Base-by-base conservation (phyloP, 2,888 invertebrate species). In the Cordilura impudica region DNA sequence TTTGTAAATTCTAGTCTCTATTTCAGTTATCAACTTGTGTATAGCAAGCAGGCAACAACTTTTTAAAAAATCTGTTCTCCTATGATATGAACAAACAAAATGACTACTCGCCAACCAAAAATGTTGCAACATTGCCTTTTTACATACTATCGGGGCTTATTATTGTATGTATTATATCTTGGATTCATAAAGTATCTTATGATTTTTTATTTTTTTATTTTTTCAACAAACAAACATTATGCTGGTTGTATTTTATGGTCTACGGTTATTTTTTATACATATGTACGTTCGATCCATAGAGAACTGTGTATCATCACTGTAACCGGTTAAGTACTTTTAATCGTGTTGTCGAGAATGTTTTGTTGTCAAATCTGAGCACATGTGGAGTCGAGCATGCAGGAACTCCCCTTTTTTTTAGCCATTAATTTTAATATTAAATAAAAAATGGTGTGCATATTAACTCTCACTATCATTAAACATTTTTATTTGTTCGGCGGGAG, bases 1-100 rank as follows among this genome's bases (percentile, higher is more conserved):
- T n/a, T 51, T 23, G 23, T 0, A 19, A 12, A 8, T 31, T 21
- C 19, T 35, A 39, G 16, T 39, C 21, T 60, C 21, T 18, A n/a
- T 66, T 43, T 8, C 6, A 35, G 23, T 23, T 23, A 4, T 8
- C 18, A 31, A 39, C 14, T 21, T 16, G 7, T 10, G 35, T 19
- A 12, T n/a, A n/a, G n/a, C n/a, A n/a, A n/a, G n/a, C n/a, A n/a
- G n/a, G 18, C 21, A 31, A 26, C 19, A 56, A 23, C 74, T 53
- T 63, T 29, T 29, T 31, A 16, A 16, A 21, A n/a, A 70, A 77
- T 84, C 87, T 88, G 88, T 82, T 84, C 86, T 86, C 88, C 88
- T 85, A 85, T 87, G 87, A 86, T 85, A 84, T 84, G 87, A 87
- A 85, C 88, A 88, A 88, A 87, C 88, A 87, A 87, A 86, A 88